Base-by-base conservation (phyloP, 2,888 invertebrate species). In the Chrysotoxum bicinctum region DNA sequence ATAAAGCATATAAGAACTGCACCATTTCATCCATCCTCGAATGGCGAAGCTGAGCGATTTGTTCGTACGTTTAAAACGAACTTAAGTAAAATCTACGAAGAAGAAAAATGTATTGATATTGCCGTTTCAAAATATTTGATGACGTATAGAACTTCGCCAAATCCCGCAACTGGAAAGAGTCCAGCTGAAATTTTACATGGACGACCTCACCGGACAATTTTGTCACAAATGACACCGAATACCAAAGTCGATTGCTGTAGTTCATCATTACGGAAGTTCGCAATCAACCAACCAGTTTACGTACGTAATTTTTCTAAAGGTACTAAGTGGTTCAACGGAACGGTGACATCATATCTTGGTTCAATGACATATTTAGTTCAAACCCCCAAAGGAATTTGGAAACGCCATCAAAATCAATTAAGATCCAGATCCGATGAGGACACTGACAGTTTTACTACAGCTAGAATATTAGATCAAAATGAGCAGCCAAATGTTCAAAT, bases 141-240 rank as follows among this genome's bases (percentile, higher is more conserved):
- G 14, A 77, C 82, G 1, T 87, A 75, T 43, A 32, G 82, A n/a
- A 37, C 72, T n/a, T 79, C 73, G 26, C 68, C 68, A 3, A 79
- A 84, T 52, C 26, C 32, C 1, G 8, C 9, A 32, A 32, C 32
- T 9, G 32, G 32, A 9, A 32, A 32, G 9, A 32, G 32, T 9
- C 32, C 32, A 8, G 32, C 32, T 7, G 32, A 32, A 32, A 32
- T 32, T 32, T 9, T 32, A 9, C 32, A 32, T 32, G 32, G 32
- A 8, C 8, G 32, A 32, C 8, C 32, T 32, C 32, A 32, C 9
- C 32, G 9, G 9, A 32, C 32, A 32, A 32, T 32, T 32, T 32
- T 32, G 9, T 8, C 32, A 7, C 32, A 32, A 32, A 32, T 32
- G 8, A 9, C 32, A 32, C 32, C 32, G 32, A 32, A 9, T 32